Evolutionary conservation across 2,888 invertebrate genomes (phyloP), one percentile per base, ranked within the genome.

Genomic region (Lasioglossum malachurum): DNA sequence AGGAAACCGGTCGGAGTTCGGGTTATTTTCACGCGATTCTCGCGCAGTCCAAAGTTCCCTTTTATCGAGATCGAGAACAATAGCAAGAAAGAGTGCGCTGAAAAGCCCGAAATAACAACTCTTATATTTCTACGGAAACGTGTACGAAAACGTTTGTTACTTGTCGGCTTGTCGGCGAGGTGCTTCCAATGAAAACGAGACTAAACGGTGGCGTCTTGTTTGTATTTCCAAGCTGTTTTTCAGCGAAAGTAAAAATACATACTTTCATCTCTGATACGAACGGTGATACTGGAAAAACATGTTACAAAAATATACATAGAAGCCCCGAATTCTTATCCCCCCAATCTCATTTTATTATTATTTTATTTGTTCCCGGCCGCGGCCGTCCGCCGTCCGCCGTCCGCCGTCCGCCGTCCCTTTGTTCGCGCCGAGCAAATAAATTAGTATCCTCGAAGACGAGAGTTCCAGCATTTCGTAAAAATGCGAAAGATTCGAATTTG

Each of bases 201-300:
- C 69, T 38, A 38, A 69, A 69, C 10, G 69, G 35, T 8, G 19
- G 38, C 38, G 23, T 38, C 12, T 69, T 35, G 23, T 69, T 69
- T 69, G 64, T 35, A 38, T 38, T 38, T 69, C 23, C 35, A 38
- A 35, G 69, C 27, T 69, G 69, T 69, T 38, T 23, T 69, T 19
- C 69, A 23, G 38, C 69, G 69, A 69, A 69, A 38, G 38, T 23
- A 69, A 69, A 31, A 69, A 38, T 69, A 69, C 35, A 38, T 69
- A 69, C 19, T 69, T 69, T 69, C 10, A 23, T 23, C 69, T 23
- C 10, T 12, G 69, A 69, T 38, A 38, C 69, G 64, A 64, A 10
- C 38, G 4, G 2, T 12, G 35, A 23, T 69, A 35, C 35, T 19
- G 31, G 35, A 23, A 69, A 38, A 69, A 69, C 23, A 38, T 69